Evolutionary conservation across 2,797 vertebrate genomes (phyloP).

Genomic region (Graptemys geographica): DNA sequence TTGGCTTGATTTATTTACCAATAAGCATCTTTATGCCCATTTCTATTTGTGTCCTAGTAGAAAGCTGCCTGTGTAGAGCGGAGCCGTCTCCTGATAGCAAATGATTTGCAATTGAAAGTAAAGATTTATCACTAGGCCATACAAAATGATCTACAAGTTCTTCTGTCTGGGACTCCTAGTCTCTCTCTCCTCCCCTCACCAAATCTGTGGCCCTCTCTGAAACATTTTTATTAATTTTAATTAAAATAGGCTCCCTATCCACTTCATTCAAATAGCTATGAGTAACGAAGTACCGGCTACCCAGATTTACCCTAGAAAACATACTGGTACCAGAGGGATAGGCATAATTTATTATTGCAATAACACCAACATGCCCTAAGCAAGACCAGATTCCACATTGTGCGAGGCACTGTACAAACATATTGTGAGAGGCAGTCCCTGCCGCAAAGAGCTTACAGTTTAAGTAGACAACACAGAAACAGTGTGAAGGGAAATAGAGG

Average conservation of each 20-base stretch:
- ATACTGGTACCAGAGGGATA: conserved; percentile 9
- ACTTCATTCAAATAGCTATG: conserved; percentile 25
- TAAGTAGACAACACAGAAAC: neutral
- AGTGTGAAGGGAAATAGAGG: neutral
- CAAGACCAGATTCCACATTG: neutral
- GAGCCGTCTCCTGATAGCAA: neutral
- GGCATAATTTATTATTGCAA: neutral
- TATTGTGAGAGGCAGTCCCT: neutral
- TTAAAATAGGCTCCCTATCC: conserved; percentile 41
- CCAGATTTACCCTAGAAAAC: neutral
- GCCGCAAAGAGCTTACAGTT: neutral
- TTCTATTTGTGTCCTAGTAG: conserved; percentile 41
- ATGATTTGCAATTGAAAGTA: conserved; percentile 55
- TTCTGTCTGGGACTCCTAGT: conserved; percentile 39
- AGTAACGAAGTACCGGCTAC: conserved; percentile 29
- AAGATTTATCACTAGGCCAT: neutral
- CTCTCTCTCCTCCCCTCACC: neutral
- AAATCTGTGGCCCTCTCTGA: conserved; percentile 40
- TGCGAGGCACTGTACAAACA: neutral
- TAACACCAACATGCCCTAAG: rapidly evolving
- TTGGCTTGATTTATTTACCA: conserved; percentile 67
- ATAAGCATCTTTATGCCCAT: conserved; percentile 35
- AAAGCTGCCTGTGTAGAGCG: neutral
- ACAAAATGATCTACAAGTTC: conserved; percentile 35
- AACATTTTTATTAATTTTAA: conserved; percentile 38